phyloP scores from a whole-genome alignment of 2,797 vertebrate species.

The Gymnothorax javanicus region DNA sequence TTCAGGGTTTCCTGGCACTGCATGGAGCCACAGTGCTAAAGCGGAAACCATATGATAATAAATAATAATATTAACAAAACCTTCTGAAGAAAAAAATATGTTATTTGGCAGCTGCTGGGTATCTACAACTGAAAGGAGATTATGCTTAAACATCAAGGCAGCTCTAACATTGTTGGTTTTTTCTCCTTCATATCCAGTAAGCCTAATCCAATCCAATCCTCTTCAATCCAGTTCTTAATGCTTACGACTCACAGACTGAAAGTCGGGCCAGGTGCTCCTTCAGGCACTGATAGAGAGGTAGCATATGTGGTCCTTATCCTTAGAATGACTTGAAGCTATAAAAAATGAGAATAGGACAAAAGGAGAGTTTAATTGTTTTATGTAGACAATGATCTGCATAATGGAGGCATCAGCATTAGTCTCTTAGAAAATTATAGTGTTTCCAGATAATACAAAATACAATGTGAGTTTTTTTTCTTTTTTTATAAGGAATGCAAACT shows the following conservation, averaged over 20 bases:
- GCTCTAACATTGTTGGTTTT: slow-evolving; percentile 80
- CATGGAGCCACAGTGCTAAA: slow-evolving; percentile 65
- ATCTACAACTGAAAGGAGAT: slow-evolving; percentile 87
- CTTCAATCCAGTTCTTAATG: slow-evolving; percentile 99
- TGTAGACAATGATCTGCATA: slow-evolving; percentile 16
- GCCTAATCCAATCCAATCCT: slow-evolving; percentile 97
- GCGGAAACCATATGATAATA: slow-evolving; percentile 69
- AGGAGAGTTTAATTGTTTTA: slow-evolving; percentile 40
- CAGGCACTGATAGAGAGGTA: slow-evolving; percentile 80
- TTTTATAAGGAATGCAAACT: too few relatives aligned
- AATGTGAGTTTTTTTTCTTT: too few relatives aligned
- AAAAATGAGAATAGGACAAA: slow-evolving; percentile 35
- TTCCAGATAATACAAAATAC: neutral
- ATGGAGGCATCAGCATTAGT: neutral
- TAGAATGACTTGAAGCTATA: slow-evolving; percentile 33
- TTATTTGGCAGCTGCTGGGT: slow-evolving; percentile 73
- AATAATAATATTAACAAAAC: slow-evolving; percentile 43
- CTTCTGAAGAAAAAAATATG: slow-evolving; percentile 55
- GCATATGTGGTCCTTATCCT: slow-evolving; percentile 76
- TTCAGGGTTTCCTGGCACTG: slow-evolving; percentile 69
- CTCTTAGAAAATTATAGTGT: neutral
- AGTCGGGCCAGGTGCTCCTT: slow-evolving; percentile 83
- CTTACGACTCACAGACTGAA: slow-evolving; percentile 93
- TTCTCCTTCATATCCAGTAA: slow-evolving; percentile 87
- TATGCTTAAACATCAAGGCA: slow-evolving; percentile 90